Conservation (phyloP, 2,113 vertebrate genomes). For the Rhynchomys soricoides region DNA sequence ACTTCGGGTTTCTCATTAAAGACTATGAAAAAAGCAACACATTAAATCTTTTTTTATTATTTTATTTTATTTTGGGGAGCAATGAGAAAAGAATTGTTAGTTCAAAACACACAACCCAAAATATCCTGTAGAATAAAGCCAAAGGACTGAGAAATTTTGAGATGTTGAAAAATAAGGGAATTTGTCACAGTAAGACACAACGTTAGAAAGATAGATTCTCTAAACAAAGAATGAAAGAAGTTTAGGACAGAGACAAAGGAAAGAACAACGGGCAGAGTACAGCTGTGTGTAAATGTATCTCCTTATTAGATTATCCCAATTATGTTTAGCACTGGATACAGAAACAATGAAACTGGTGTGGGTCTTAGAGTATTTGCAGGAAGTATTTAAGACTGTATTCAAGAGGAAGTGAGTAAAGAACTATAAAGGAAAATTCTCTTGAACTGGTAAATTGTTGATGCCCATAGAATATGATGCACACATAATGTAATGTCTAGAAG, state of each 20-base stretch:
- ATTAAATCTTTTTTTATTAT: not conserved
- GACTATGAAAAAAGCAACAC: not conserved
- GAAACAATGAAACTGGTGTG: not conserved
- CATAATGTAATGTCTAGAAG: not conserved
- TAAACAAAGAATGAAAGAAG: constrained; percentile 26
- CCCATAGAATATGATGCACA: not conserved
- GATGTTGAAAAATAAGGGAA: constrained; percentile 25
- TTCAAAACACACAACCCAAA: not conserved
- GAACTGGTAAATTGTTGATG: constrained; percentile 18
- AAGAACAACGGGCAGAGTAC: not conserved
- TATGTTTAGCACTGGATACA: constrained; percentile 10
- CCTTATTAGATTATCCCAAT: constrained; percentile 46
- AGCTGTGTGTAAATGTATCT: not conserved
- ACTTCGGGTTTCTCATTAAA: constrained; percentile 8
- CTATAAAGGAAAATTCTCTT: not conserved
- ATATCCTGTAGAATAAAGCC: constrained; percentile 11
- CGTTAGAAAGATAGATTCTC: not conserved
- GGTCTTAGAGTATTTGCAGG: not conserved
- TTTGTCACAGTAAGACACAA: constrained; percentile 23
- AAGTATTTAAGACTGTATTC: constrained; percentile 41
- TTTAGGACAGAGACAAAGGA: not conserved
- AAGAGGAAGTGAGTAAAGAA: not conserved
- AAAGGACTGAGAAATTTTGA: not conserved
- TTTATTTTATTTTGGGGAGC: not conserved
- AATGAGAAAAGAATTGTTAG: not conserved